These are phyloP conservation scores for Xylota segnis DNA, from an alignment of 2,888 invertebrate species.

Conservation along the genomic window DNA sequence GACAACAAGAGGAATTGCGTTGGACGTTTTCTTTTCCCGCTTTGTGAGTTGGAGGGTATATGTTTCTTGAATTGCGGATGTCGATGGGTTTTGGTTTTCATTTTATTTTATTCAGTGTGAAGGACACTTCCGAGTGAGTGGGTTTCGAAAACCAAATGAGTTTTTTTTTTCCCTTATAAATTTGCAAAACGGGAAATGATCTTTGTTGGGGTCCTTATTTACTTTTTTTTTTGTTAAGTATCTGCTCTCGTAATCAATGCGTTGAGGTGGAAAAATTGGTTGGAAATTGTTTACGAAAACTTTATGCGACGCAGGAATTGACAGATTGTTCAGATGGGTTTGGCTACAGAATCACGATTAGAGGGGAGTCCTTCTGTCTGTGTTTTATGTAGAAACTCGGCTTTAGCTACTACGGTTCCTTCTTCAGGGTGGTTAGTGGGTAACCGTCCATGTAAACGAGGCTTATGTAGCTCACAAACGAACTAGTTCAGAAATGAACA, in stretches of 20 bases:
- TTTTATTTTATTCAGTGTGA: slow-evolving; percentile 31
- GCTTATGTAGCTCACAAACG: too few relatives aligned
- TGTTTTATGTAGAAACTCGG: too few relatives aligned
- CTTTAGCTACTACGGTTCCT: too few relatives aligned
- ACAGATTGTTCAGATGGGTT: too few relatives aligned
- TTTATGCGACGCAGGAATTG: background rate
- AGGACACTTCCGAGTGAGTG: slow-evolving; percentile 43
- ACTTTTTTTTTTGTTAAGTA: background rate
- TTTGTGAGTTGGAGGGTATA: background rate
- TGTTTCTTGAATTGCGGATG: slow-evolving; percentile 21
- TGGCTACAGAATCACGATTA: too few relatives aligned
- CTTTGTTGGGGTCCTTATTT: background rate
- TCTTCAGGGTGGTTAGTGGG: too few relatives aligned
- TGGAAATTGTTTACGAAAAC: background rate
- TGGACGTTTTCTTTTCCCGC: slow-evolving; percentile 13
- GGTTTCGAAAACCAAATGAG: slow-evolving; percentile 19
- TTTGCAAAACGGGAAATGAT: slow-evolving; percentile 12
- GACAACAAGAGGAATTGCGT: slow-evolving; percentile 42
- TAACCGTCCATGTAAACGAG: too few relatives aligned
- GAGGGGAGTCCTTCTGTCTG: too few relatives aligned
- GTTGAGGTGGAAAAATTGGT: slow-evolving; percentile 11
- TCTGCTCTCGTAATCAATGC: slow-evolving; percentile 14
- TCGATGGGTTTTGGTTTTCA: slow-evolving; percentile 48
- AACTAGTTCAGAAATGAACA: too few relatives aligned
- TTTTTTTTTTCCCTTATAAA: slow-evolving; percentile 18